Evolutionary conservation across 2,888 invertebrate genomes (phyloP).

Genomic region (Vanessa cardui): DNA sequence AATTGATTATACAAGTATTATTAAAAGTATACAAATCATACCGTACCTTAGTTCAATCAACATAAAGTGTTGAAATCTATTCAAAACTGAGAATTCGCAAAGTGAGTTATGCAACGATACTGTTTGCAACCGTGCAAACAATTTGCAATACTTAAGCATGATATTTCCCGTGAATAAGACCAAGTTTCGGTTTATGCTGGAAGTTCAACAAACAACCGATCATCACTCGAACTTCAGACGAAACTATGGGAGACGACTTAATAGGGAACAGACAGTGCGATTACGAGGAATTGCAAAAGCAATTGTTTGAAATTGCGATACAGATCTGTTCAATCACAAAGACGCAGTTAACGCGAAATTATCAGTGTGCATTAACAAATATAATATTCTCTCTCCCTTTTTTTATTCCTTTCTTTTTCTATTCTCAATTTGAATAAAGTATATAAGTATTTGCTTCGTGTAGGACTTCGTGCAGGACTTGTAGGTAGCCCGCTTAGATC

Average conservation of each 20-base stretch:
- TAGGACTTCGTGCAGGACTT: too few relatives aligned
- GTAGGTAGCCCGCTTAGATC: too few relatives aligned
- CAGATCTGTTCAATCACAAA: too few relatives aligned
- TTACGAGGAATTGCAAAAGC: background rate
- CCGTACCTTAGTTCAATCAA: background rate
- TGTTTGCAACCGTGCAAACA: constrained; percentile 13
- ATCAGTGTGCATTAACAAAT: too few relatives aligned
- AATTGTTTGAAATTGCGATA: background rate
- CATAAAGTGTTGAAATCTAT: constrained; percentile 6
- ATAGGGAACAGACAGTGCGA: background rate
- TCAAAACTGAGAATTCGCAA: background rate
- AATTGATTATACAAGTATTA: too few relatives aligned
- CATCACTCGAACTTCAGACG: constrained; percentile 7
- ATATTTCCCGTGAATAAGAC: constrained; percentile 3
- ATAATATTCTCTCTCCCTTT: too few relatives aligned
- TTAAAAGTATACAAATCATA: background rate
- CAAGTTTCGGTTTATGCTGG: constrained; percentile 1
- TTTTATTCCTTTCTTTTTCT: too few relatives aligned
- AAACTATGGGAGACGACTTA: constrained; percentile 1
- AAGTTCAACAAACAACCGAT: constrained; percentile 4
- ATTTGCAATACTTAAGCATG: constrained; percentile 23
- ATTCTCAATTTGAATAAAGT: too few relatives aligned
- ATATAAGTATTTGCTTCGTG: too few relatives aligned
- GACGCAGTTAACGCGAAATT: too few relatives aligned
- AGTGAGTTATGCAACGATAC: constrained; percentile 6